Conservation (phyloP, 1,140 invertebrate species). For the Elysia chlorotica region DNA sequence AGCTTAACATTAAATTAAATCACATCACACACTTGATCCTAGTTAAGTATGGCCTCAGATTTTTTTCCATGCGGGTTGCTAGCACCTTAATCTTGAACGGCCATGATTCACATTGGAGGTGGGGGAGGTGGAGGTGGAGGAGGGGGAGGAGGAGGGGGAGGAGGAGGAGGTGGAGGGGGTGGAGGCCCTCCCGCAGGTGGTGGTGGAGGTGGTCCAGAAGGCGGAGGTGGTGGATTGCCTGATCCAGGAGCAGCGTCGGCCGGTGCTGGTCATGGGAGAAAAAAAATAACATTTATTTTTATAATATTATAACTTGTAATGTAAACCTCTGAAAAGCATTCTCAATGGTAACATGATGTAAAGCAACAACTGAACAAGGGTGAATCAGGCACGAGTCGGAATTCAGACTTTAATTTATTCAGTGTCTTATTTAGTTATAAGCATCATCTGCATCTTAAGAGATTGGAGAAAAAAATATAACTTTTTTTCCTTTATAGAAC, state of each 20-base stretch:
- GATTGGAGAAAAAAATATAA: too few species aligned
- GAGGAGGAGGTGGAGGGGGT: background rate
- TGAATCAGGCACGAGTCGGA: background rate
- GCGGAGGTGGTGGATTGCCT: background rate
- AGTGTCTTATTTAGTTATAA: background rate
- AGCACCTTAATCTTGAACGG: background rate
- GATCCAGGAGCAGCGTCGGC: background rate
- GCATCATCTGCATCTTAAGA: background rate
- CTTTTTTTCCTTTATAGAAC: too few species aligned
- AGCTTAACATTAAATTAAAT: too few species aligned
- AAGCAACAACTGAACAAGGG: background rate
- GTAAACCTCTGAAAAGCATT: background rate
- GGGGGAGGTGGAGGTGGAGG: conserved; percentile 14
- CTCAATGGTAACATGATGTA: background rate
- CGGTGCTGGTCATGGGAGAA: background rate
- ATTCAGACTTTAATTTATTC: background rate
- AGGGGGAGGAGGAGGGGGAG: conserved; percentile 12
- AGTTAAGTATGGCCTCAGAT: background rate
- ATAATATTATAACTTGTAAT: conserved; percentile 9
- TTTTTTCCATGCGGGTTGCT: background rate
- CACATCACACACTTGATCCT: too few species aligned
- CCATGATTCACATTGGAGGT: conserved; percentile 19
- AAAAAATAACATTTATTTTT: conserved; percentile 4
- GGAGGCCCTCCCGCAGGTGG: conserved; percentile 5
- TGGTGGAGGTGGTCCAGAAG: background rate